Conservation (phyloP, 1,140 invertebrate species). For the Drosophila littoralis region DNA sequence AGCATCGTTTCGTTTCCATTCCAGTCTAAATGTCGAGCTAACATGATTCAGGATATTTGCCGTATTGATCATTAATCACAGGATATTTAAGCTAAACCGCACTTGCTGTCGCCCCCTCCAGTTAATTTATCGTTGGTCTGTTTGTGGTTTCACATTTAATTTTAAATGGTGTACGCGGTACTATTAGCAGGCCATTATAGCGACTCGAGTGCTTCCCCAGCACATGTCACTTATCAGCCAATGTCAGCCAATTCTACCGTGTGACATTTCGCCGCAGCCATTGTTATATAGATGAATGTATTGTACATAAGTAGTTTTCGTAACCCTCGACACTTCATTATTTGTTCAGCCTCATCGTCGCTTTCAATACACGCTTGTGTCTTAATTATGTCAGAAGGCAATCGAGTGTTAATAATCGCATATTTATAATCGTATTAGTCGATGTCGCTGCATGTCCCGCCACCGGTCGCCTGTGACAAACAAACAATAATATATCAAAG, state of each 20-base stretch:
- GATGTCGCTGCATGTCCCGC: constrained; percentile 41
- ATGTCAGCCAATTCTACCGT: constrained; percentile 57
- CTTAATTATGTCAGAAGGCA: constrained; percentile 79
- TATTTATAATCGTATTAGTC: constrained; percentile 81
- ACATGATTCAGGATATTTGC: neutral
- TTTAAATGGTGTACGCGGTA: constrained; percentile 54
- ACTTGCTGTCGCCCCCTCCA: constrained; percentile 25
- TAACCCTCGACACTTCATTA: constrained; percentile 38
- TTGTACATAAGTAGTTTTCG: constrained; percentile 8
- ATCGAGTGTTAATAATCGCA: constrained; percentile 82
- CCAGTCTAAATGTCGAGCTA: neutral
- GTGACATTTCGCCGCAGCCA: constrained; percentile 65
- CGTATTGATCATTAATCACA: constrained; percentile 53
- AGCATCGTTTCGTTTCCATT: neutral
- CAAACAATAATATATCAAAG: constrained; percentile 48
- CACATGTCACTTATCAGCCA: constrained; percentile 73
- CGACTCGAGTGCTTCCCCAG: constrained; percentile 53
- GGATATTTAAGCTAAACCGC: constrained; percentile 2
- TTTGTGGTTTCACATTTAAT: constrained; percentile 72
- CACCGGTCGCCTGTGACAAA: constrained; percentile 40
- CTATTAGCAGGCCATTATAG: constrained; percentile 70
- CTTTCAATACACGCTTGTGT: constrained; percentile 55
- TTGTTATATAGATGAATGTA: constrained; percentile 47
- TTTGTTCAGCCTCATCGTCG: constrained; percentile 54
- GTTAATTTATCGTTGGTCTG: constrained; percentile 64